Percentiles rank a stretch among this genome's conserved stretches.
Evolutionary conservation across 2,888 invertebrate species (phyloP).

Genomic region (Odontothrips loti): DNA sequence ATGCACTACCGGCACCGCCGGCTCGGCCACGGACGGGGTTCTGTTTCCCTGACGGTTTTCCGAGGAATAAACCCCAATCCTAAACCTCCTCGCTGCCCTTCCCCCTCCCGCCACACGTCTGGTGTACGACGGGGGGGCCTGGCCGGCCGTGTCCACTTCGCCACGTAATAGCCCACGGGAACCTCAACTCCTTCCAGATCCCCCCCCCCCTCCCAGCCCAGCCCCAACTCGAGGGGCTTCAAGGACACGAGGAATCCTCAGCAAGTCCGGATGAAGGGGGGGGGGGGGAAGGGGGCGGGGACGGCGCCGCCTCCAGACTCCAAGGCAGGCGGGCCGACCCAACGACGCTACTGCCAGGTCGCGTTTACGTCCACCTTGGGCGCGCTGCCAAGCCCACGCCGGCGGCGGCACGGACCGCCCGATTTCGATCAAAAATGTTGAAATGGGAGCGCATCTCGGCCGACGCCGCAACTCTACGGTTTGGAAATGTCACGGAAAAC

Average conservation of each 20-base stretch:
- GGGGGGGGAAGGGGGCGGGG: background rate
- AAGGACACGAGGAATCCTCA: conserved; percentile 12
- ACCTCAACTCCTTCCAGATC: background rate
- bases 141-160: background rate
- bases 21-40: no score
- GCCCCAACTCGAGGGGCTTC: background rate
- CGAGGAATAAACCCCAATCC: no score
- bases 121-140: background rate
- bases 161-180: background rate
- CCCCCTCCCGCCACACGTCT: no score
- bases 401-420: no score
- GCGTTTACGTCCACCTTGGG: background rate
- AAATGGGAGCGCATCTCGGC: no score
- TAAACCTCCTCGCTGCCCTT: no score
- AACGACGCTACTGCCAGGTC: conserved; percentile 33
- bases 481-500: no score
- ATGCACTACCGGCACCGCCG: no score
- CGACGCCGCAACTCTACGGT: no score
- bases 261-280: background rate
- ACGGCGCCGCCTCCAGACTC: conserved; percentile 33
- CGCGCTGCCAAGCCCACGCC: no score
- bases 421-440: no score
- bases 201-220: background rate
- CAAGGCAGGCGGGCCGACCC: conserved; percentile 30
- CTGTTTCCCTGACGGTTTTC: no score